phyloP scores from a whole-genome alignment of 2,797 vertebrate genomes.

The Apodemus agrarius region DNA sequence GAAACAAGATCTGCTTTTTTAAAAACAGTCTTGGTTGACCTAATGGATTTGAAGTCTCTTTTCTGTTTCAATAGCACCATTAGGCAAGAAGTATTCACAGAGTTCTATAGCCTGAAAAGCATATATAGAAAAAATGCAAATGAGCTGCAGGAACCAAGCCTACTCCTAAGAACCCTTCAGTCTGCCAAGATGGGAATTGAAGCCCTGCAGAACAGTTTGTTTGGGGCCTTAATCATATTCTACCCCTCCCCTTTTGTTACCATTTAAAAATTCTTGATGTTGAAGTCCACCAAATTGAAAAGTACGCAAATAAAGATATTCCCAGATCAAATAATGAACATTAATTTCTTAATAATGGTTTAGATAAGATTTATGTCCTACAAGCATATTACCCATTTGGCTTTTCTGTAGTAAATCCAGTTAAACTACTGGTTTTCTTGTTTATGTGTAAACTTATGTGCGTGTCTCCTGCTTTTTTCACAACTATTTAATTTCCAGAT shows the following conservation, averaged over 20 bases:
- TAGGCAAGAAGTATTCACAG: conserved; percentile 28
- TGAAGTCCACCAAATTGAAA: neutral
- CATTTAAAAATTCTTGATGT: conserved; percentile 32
- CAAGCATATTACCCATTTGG: conserved; percentile 40
- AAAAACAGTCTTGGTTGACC: neutral
- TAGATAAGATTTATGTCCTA: neutral
- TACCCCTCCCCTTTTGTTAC: conserved; percentile 13
- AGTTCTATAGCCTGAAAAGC: neutral
- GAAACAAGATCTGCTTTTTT: conserved; percentile 53
- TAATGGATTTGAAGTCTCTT: conserved; percentile 16
- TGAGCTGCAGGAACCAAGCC: neutral
- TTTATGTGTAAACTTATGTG: neutral
- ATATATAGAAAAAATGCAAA: neutral
- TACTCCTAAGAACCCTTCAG: neutral
- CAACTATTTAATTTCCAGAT: conserved; percentile 19
- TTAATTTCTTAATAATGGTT: conserved; percentile 15
- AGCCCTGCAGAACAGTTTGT: neutral
- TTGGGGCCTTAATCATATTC: neutral
- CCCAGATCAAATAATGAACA: conserved; percentile 31
- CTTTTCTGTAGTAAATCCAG: conserved; percentile 28
- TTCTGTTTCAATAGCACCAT: neutral
- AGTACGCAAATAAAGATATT: conserved; percentile 46
- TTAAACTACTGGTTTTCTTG: neutral
- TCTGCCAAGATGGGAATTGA: neutral
- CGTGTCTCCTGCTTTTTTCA: neutral